A percentile compares a stretch with the other conserved stretches of the same genome.
Conservation (phyloP, 2,797 vertebrate genomes). For the Lophotriccus pileatus region DNA sequence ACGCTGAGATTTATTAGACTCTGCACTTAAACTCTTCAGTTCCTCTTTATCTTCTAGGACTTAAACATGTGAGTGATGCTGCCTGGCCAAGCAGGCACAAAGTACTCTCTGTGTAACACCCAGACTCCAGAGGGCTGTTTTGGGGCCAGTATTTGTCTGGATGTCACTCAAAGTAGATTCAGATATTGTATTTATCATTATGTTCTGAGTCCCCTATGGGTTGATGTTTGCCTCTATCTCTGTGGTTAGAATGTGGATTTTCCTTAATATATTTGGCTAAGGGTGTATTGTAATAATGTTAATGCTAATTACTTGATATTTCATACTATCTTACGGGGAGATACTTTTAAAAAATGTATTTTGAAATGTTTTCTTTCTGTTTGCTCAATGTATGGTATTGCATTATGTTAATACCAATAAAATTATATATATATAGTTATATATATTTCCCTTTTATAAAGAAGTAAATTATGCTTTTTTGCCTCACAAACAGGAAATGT, state of each 20-base stretch:
- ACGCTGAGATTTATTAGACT: slow-evolving; percentile 73
- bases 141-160: slow-evolving; percentile 75
- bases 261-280: slow-evolving; percentile 78
- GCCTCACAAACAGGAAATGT: slow-evolving; percentile 74
- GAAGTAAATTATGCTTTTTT: slow-evolving; percentile 76
- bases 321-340: slow-evolving; percentile 78
- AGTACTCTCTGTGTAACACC: slow-evolving; percentile 73
- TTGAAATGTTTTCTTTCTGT: slow-evolving; percentile 82
- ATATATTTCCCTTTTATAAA: slow-evolving; percentile 77
- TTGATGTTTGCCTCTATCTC: slow-evolving; percentile 78
- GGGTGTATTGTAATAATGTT: slow-evolving; percentile 80
- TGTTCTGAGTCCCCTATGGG: slow-evolving; percentile 72
- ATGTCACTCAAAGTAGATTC: slow-evolving; percentile 76
- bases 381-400: slow-evolving; percentile 79
- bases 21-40: slow-evolving; percentile 69
- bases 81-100: slow-evolving; percentile 70
- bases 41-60: slow-evolving; percentile 74
- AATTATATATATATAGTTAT: slow-evolving; percentile 78
- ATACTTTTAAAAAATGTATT: slow-evolving; percentile 81
- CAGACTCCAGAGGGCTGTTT: slow-evolving; percentile 71
- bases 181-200: slow-evolving; percentile 75
- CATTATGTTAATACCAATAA: slow-evolving; percentile 82
- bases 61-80: slow-evolving; percentile 74
- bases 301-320: slow-evolving; percentile 81
- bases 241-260: slow-evolving; percentile 80